Evolutionary conservation across 2,888 invertebrate species (phyloP).

Genomic region (Noctua comes): DNA sequence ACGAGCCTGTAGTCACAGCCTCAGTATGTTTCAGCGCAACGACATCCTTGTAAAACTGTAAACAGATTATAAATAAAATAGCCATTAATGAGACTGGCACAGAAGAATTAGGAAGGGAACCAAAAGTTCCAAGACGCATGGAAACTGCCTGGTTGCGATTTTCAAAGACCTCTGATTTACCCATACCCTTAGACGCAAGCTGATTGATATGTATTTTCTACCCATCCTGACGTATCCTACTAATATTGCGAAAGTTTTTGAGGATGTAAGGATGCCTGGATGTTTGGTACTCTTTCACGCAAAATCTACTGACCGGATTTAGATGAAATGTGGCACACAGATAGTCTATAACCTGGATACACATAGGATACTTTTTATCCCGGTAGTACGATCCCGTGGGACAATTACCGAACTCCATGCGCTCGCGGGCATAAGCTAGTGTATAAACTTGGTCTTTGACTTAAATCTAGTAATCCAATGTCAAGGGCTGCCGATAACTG

Average conservation of each 20-base stretch:
- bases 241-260: too few species aligned
- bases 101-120: background rate
- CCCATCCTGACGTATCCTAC: background rate
- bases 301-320: too few species aligned
- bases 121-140: background rate
- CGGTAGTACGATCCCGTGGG: too few species aligned
- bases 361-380: too few species aligned
- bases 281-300: too few species aligned
- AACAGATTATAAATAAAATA: constrained; percentile 19
- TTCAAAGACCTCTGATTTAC: background rate
- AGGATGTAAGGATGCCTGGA: too few species aligned
- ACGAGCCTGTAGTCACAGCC: constrained; percentile 78
- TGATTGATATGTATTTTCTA: background rate
- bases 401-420: too few species aligned
- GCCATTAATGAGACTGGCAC: background rate
- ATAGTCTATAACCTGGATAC: too few species aligned
- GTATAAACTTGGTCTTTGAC: background rate
- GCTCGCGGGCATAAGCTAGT: too few species aligned
- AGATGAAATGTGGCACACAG: too few species aligned
- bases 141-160: background rate
- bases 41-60: constrained; percentile 90
- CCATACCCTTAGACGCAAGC: background rate
- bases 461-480: background rate
- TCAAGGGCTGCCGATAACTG: background rate
- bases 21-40: constrained; percentile 81